A percentile compares a stretch with the other conserved stretches of the same genome.
Conservation (phyloP, 2,797 vertebrate genomes). For the Anguilla megastoma region DNA sequence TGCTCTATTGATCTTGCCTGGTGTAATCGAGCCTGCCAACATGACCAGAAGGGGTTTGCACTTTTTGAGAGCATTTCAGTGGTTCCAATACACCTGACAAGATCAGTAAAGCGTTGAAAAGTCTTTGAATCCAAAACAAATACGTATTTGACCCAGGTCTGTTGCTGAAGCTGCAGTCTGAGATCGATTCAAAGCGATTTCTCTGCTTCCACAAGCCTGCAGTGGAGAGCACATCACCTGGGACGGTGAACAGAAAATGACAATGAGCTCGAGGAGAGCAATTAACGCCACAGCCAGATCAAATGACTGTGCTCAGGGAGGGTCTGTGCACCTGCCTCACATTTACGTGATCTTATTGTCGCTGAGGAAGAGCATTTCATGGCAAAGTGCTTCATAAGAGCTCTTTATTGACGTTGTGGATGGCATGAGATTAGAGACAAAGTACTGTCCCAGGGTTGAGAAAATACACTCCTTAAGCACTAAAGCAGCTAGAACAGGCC, state of each 20-base stretch:
- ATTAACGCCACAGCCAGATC: not conserved
- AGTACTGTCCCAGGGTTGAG: not conserved
- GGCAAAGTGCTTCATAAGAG: not conserved
- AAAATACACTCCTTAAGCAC: not conserved
- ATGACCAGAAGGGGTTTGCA: too few species aligned
- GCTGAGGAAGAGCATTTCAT: not conserved
- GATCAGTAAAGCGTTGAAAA: too few species aligned
- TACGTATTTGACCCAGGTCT: too few species aligned
- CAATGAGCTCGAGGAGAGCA: not conserved
- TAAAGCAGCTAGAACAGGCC: not conserved
- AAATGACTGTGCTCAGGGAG: not conserved
- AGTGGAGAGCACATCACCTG: not conserved
- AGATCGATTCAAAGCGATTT: not conserved
- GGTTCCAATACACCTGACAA: too few species aligned
- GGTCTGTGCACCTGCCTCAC: not conserved
- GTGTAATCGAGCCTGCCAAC: too few species aligned
- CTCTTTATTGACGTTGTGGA: not conserved
- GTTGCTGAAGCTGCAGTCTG: not conserved
- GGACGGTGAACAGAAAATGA: not conserved
- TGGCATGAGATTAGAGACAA: not conserved
- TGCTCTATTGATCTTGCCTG: too few species aligned
- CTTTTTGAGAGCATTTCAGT: too few species aligned
- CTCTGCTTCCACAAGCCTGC: not conserved
- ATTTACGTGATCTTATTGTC: not conserved
- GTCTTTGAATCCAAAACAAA: too few species aligned